phyloP scores from a whole-genome alignment of 2,113 vertebrate genomes.

The Grus americana region DNA sequence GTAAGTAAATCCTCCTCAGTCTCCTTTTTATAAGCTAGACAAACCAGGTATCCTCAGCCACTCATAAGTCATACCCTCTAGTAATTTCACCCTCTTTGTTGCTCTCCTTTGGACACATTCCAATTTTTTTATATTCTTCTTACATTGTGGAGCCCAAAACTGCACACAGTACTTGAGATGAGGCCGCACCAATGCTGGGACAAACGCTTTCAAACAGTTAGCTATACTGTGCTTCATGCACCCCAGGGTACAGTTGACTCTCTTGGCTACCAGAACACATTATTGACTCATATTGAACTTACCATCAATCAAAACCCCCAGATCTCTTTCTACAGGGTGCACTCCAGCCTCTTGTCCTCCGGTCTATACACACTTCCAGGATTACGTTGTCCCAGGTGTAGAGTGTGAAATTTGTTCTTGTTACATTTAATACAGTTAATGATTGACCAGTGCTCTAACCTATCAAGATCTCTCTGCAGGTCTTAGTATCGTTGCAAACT shows the following conservation, averaged over 20 bases:
- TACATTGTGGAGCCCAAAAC: not conserved
- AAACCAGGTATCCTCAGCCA: not conserved
- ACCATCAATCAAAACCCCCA: no score
- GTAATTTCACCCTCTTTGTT: not conserved
- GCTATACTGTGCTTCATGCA: not conserved
- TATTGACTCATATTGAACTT: not conserved
- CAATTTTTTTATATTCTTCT: not conserved
- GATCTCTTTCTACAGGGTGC: not conserved
- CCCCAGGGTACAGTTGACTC: not conserved
- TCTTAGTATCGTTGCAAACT: not conserved
- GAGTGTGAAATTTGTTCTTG: not conserved
- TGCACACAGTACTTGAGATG: not conserved
- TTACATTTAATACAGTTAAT: not conserved
- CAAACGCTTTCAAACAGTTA: not conserved
- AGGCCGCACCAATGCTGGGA: not conserved
- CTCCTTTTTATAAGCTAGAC: not conserved
- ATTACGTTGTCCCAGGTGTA: not conserved
- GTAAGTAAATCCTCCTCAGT: slow-evolving; percentile 39
- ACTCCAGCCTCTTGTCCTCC: not conserved
- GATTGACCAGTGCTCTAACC: not conserved
- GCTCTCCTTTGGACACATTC: not conserved
- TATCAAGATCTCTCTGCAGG: not conserved
- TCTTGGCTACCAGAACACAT: not conserved
- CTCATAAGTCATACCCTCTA: not conserved
- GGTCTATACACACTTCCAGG: fast-evolving